Conservation (phyloP, 2,113 vertebrate species). For the Periophthalmodon schlosseri region DNA sequence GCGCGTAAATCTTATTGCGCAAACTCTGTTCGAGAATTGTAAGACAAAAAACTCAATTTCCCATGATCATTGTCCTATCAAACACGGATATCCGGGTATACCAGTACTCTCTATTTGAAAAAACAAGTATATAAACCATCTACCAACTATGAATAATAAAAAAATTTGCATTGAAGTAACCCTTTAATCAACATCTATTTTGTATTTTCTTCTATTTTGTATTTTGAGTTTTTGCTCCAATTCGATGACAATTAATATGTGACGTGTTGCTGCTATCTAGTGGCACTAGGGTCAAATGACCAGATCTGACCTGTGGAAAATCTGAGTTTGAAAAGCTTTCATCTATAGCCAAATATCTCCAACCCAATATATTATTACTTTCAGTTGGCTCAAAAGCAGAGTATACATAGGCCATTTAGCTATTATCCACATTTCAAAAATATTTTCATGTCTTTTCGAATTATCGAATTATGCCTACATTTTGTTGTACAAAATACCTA, state of each 20-base stretch:
- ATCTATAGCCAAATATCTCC: no score
- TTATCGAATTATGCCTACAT: neutral
- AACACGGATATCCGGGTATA: slow-evolving; percentile 68
- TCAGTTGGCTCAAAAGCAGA: no score
- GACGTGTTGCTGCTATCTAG: slow-evolving; percentile 48
- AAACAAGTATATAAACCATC: neutral
- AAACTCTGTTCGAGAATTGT: slow-evolving; percentile 58
- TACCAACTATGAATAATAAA: neutral
- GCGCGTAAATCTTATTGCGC: slow-evolving; percentile 41
- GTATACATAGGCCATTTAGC: no score
- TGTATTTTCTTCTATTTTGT: neutral
- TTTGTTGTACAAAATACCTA: neutral
- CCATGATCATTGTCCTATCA: slow-evolving; percentile 38
- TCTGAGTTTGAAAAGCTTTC: neutral
- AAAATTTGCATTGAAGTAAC: neutral
- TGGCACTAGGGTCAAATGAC: slow-evolving; percentile 19
- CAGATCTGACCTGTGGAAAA: neutral
- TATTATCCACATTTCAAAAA: no score
- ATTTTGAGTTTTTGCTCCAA: neutral
- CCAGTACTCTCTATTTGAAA: slow-evolving; percentile 19
- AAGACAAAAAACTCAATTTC: slow-evolving; percentile 55
- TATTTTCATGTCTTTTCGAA: neutral
- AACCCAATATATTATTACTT: no score
- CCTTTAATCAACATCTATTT: neutral
- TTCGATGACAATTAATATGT: neutral